Evolutionary conservation across 2,113 vertebrate species (phyloP), one percentile per base, ranked within the genome.

Genomic region (Pachypanchax playfairii): DNA sequence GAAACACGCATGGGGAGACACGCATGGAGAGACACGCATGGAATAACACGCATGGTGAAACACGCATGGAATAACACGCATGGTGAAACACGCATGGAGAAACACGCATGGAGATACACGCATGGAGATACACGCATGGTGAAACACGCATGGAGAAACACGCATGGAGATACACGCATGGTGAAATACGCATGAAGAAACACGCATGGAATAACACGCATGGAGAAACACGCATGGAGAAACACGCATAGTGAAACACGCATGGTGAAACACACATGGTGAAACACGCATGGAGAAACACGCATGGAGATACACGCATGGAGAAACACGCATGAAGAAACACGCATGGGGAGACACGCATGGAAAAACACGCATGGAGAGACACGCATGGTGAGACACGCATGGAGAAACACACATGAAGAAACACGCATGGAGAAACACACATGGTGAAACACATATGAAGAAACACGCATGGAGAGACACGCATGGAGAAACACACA

Each of bases 1-100:
- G 28, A 35, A 35, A 35, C 10, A n/a, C n/a, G n/a, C n/a, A n/a
- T n/a, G 96, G 96, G 0, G 97, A 98, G 75, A 98, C 97, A 96
- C 98, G 87, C 18, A 54, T 20, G 47, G 12, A 2, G 5, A n/a
- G 21, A 49, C 33, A 35, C n/a, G n/a, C n/a, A n/a, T n/a, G 11
- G 3, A 29, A 7, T 12, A 35, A 35, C 10, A n/a, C n/a, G n/a
- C n/a, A n/a, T n/a, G n/a, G n/a, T n/a, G 5, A n/a, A 24, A 49
- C 33, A 35, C n/a, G n/a, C n/a, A n/a, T n/a, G 11, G 3, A 29
- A 35, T 12, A 24, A 49, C 33, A 35, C n/a, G n/a, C n/a, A n/a
- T n/a, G 11, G 3, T 5, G 28, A 35, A 35, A 35, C 10, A n/a
- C n/a, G n/a, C n/a, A n/a, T n/a, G n/a, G n/a, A 2, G 5, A n/a